Conservation (phyloP, 2,888 invertebrate species). For the Saturnia japonica region DNA sequence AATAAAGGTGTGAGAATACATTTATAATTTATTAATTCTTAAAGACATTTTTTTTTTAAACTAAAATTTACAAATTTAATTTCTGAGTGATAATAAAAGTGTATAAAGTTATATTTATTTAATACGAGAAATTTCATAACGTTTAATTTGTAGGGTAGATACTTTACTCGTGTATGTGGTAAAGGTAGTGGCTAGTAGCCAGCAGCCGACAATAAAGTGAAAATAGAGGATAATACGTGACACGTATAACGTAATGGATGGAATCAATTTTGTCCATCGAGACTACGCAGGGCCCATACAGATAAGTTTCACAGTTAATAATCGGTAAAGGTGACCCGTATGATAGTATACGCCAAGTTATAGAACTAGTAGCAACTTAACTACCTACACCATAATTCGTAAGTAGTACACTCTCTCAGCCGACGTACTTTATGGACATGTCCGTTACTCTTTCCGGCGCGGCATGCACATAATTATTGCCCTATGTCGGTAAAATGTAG, state of each 20-base stretch:
- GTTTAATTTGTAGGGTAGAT: neutral
- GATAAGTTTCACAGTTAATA: conserved; percentile 26
- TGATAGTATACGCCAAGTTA: too few relatives aligned
- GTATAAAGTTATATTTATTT: neutral
- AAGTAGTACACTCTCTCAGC: neutral
- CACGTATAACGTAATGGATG: conserved; percentile 30
- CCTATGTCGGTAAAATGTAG: too few relatives aligned
- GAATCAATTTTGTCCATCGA: conserved; percentile 36
- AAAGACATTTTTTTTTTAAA: too few relatives aligned
- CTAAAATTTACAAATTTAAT: too few relatives aligned
- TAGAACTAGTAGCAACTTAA: too few relatives aligned
- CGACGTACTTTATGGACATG: neutral
- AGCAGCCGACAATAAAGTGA: conserved; percentile 15
- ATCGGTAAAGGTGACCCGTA: conserved; percentile 8
- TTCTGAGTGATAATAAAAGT: too few relatives aligned
- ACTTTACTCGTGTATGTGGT: neutral
- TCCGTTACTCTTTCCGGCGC: too few relatives aligned
- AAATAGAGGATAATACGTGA: conserved; percentile 35
- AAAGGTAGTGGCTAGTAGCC: neutral
- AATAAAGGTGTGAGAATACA: too few relatives aligned
- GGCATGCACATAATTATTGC: too few relatives aligned
- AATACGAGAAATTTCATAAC: neutral
- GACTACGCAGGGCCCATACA: conserved; percentile 31
- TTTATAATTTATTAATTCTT: too few relatives aligned
- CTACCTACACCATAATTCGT: neutral